Conservation (phyloP, 2,888 invertebrate species). For the Halictus ligatus region DNA sequence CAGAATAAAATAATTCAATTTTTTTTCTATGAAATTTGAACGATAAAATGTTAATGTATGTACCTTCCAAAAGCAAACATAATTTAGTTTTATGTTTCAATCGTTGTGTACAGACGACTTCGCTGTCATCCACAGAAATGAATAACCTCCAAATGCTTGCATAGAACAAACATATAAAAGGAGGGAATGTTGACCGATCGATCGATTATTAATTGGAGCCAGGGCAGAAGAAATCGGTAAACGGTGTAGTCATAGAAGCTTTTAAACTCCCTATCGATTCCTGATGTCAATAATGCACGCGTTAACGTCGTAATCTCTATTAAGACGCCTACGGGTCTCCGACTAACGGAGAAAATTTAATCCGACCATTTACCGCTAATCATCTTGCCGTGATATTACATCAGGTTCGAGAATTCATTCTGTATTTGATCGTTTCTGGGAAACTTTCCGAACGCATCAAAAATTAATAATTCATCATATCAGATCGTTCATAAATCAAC, state of each 20-base stretch:
- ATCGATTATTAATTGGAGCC: not conserved
- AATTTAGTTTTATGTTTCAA: not conserved
- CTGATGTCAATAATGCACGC: constrained; percentile 6
- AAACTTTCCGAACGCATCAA: not conserved
- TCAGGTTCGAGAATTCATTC: not conserved
- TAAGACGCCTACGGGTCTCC: not conserved
- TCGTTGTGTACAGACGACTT: not conserved
- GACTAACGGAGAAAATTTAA: constrained; percentile 11
- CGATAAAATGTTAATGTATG: not conserved
- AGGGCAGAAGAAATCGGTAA: not conserved
- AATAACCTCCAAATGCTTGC: not conserved
- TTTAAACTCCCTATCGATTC: not conserved
- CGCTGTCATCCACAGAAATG: not conserved
- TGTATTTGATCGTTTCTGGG: not conserved
- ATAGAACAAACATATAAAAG: not conserved
- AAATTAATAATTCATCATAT: not conserved
- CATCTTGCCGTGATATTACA: not conserved
- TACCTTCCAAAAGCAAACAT: not conserved
- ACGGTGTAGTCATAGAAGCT: not conserved
- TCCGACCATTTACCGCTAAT: constrained; percentile 9
- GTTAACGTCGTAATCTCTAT: constrained; percentile 21
- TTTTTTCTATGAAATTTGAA: not conserved
- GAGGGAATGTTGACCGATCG: not conserved
- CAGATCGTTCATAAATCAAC: not conserved
- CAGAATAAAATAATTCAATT: not conserved